Evolutionary conservation across 1,140 invertebrate genomes (phyloP).

Genomic region (Probaryconus sp.): DNA sequence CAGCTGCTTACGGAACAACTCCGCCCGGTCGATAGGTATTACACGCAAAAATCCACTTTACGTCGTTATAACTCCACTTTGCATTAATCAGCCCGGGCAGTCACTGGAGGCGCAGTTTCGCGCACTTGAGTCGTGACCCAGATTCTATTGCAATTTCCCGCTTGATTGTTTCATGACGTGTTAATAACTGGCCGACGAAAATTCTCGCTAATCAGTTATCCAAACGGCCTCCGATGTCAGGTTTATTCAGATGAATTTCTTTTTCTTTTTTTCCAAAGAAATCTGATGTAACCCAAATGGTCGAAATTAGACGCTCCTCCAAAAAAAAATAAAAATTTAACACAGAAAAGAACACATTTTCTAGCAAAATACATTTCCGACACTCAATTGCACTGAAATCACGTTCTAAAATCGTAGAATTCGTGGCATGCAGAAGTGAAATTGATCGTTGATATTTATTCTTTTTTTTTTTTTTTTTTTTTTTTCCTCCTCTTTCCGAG

Average conservation of each 20-base stretch:
- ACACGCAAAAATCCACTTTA: constrained; percentile 55
- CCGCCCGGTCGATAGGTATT: constrained; percentile 48
- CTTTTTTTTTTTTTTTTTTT: too few relatives aligned
- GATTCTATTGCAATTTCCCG: constrained; percentile 45
- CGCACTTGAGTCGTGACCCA: constrained; percentile 45
- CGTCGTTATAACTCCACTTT: constrained; percentile 29
- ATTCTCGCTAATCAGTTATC: constrained; percentile 26
- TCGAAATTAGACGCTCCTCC: too few relatives aligned
- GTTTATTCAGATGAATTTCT: constrained; percentile 10
- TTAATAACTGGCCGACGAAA: constrained; percentile 39
- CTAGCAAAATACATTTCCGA: not conserved
- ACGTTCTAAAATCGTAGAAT: constrained; percentile 25
- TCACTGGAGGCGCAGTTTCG: constrained; percentile 30
- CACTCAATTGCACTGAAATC: constrained; percentile 27
- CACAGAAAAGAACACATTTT: constrained; percentile 2
- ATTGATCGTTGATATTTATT: constrained; percentile 30
- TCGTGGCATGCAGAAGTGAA: constrained; percentile 32
- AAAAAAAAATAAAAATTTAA: too few relatives aligned
- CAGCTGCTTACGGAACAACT: constrained; percentile 38
- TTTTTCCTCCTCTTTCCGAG: too few relatives aligned
- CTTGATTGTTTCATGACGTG: constrained; percentile 49
- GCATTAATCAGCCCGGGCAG: constrained; percentile 38
- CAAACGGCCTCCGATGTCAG: constrained; percentile 11
- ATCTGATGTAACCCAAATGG: too few relatives aligned
- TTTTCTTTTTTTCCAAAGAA: too few relatives aligned